phyloP scores from a whole-genome alignment of 2,797 vertebrate genomes.

The Molossus alvarezi region DNA sequence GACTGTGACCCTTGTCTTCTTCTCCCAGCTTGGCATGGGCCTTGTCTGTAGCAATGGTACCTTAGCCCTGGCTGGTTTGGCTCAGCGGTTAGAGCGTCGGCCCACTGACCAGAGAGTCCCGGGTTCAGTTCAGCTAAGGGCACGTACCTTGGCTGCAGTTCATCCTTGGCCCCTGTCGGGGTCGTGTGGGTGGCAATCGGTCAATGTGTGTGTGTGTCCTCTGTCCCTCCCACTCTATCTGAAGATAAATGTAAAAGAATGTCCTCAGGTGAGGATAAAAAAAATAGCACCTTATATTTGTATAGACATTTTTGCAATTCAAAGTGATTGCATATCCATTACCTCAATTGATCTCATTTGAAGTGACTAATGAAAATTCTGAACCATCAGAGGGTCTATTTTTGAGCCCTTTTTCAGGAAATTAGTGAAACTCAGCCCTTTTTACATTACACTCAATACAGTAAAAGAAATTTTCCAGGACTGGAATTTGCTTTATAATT shows the following conservation, averaged over 20 bases:
- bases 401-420: conserved; percentile 49
- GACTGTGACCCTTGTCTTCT: not conserved
- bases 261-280: too few species aligned
- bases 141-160: too few species aligned
- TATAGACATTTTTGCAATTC: not conserved
- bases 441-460: not conserved
- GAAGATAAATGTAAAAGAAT: too few species aligned
- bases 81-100: too few species aligned
- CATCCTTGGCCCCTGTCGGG: too few species aligned
- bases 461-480: not conserved
- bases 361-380: conserved; percentile 54
- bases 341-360: conserved; percentile 13
- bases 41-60: not conserved
- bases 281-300: not conserved
- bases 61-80: not conserved
- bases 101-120: too few species aligned
- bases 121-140: too few species aligned
- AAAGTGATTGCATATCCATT: conserved; percentile 18
- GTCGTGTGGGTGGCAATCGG: too few species aligned
- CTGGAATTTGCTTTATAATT: conserved; percentile 57
- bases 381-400: not conserved
- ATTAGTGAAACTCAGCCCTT: conserved; percentile 34
- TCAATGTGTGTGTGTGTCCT: too few species aligned
- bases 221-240: too few species aligned
- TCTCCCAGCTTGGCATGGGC: not conserved